Conservation (phyloP, 2,113 vertebrate species). For the Callospermophilus lateralis region DNA sequence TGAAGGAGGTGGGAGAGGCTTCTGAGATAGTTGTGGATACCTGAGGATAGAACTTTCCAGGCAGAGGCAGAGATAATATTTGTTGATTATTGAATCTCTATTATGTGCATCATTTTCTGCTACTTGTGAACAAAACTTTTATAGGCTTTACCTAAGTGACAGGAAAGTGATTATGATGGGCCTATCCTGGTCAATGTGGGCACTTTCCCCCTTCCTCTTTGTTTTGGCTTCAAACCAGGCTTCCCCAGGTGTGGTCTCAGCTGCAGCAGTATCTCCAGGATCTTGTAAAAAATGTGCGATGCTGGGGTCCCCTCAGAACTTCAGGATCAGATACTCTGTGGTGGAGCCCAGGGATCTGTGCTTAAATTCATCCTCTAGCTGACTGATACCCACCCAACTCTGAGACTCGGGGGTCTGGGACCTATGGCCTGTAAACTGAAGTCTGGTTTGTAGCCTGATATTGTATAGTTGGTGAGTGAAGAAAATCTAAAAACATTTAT, state of each 20-base stretch:
- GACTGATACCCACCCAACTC: no score
- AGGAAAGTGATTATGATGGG: background rate
- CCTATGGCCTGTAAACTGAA: background rate
- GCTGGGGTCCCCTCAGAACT: background rate
- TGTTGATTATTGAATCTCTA: background rate
- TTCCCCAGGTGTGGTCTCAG: background rate
- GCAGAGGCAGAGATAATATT: background rate
- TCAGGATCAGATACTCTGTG: background rate
- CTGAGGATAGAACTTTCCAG: background rate
- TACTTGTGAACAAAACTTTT: background rate
- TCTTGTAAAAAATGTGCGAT: background rate
- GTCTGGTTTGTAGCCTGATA: background rate
- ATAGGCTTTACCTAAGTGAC: background rate
- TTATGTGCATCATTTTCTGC: background rate
- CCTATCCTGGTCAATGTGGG: rapidly evolving
- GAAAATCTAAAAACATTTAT: background rate
- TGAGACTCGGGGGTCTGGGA: background rate
- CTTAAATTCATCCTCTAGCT: background rate
- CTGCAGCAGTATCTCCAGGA: background rate
- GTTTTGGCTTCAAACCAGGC: background rate
- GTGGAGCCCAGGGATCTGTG: no score
- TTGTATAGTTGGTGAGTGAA: background rate
- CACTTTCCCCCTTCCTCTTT: background rate
- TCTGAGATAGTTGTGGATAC: background rate
- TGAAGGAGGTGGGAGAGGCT: background rate